Evolutionary conservation across 2,113 vertebrate genomes (phyloP), one percentile per base, ranked within the genome.

Genomic region (Pardalotus punctatus): DNA sequence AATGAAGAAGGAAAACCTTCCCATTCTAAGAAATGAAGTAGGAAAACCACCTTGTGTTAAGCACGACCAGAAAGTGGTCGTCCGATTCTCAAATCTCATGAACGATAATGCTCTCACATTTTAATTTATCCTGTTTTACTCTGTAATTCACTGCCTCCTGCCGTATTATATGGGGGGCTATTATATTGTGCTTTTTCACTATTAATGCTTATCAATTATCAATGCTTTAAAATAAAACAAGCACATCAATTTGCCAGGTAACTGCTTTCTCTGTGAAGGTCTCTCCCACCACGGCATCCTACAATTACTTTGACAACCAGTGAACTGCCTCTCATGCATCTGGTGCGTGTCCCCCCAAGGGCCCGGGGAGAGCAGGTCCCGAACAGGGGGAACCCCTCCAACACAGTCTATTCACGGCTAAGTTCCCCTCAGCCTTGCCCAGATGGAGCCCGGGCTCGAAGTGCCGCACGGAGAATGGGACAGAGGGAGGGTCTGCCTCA

Each of bases 381-480:
- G 6, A 7, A 0, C 29, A 6, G 16, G 10, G 22, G 24, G 5
- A 64, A 3, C 7, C 19, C 11, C 82, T 7, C 35, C 6, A 3
- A 6, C 50, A 28, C 51, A 10, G 65, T 4, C 43, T 21, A 0
- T 11, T 18, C 5, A 18, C 0, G 18, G 25, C 3, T 2, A 3
- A 29, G 4, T 3, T n/a, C 12, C 47, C 10, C 57, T 58, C 47
- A 2, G 81, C 6, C 35, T 10, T 0, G 60, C 27, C 57, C 4
- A 1, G 12, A 25, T 1, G 1, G 12, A 53, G 76, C 51, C 31
- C 43, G 4, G n/a, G 42, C 57, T 43, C 8, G 5, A 10, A 38
- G 9, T 0, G 23, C 2, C 5, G 53, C 69, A 23, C 0, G 9
- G 14, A 28, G 31, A 12, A 7, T 17, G 43, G 22, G 4, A 4